Percentiles rank a stretch among this genome's conserved stretches.
Evolutionary conservation across 2,797 vertebrate species (phyloP).

Genomic region (Cynodonichthys magdalenae): DNA sequence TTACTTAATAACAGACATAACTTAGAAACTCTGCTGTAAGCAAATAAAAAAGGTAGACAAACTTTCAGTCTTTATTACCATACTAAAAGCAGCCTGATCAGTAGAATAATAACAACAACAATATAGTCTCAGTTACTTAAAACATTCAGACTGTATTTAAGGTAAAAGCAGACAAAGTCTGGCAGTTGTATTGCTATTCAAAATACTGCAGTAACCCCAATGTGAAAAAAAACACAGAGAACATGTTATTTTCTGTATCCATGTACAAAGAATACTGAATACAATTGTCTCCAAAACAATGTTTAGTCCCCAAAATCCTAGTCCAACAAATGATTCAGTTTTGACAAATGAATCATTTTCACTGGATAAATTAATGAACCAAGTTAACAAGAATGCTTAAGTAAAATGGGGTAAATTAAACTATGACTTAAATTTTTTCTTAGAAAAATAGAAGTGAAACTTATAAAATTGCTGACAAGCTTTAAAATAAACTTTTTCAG

Average conservation of each 20-base stretch:
- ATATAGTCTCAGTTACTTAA: too few relatives aligned
- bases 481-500: neutral
- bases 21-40: too few relatives aligned
- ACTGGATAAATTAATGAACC: neutral
- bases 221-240: neutral
- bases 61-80: too few relatives aligned
- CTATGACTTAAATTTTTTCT: neutral
- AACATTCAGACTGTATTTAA: too few relatives aligned
- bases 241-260: neutral
- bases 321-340: neutral
- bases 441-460: constrained; percentile 12
- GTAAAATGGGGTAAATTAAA: neutral
- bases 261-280: neutral
- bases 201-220: too few relatives aligned
- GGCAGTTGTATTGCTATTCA: constrained; percentile 2
- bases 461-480: neutral
- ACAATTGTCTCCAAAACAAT: neutral
- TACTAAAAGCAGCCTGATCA: too few relatives aligned
- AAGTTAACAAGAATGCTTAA: neutral
- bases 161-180: neutral
- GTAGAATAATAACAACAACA: too few relatives aligned
- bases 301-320: neutral
- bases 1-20: too few relatives aligned
- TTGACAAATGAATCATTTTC: neutral
- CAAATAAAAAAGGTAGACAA: too few relatives aligned